Percentiles rank a stretch among this genome's conserved stretches.
Evolutionary conservation across 2,113 vertebrate genomes (phyloP).

Genomic region (Dermatemys mawii): DNA sequence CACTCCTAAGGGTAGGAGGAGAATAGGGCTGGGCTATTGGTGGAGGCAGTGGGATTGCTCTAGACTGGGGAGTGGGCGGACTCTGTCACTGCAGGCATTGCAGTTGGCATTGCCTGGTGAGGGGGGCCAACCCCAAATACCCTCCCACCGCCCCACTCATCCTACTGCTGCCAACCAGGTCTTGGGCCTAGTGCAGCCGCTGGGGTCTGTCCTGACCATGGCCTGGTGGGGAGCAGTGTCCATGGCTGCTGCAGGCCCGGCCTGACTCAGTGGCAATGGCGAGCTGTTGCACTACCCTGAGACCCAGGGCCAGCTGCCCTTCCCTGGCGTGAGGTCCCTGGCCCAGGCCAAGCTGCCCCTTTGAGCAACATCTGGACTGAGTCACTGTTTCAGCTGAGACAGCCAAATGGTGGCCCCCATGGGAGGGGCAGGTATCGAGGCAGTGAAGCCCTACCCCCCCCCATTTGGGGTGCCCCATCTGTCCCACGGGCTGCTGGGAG

Average conservation of each 20-base stretch:
- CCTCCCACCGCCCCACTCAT: no score
- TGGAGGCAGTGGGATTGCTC: neutral
- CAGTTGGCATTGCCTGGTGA: neutral
- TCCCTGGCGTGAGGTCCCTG: no score
- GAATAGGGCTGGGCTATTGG: neutral
- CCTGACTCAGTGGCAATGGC: neutral
- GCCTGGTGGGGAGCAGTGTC: no score
- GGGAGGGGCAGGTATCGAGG: neutral
- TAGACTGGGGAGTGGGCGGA: no score
- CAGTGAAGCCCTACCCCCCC: neutral
- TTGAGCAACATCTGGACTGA: neutral
- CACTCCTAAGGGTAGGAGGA: no score
- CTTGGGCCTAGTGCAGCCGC: neutral
- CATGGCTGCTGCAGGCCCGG: neutral
- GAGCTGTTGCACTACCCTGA: neutral
- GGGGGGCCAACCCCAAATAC: neutral
- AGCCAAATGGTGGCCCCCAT: neutral
- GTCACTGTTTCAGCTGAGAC: neutral
- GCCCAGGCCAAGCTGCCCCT: no score
- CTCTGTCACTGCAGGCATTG: neutral
- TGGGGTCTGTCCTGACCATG: neutral
- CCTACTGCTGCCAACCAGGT: neutral
- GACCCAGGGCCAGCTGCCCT: neutral
- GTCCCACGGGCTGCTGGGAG: neutral
- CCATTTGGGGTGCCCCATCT: neutral